Evolutionary conservation across 2,113 vertebrate genomes (phyloP).

Genomic region (Noturus placidus): DNA sequence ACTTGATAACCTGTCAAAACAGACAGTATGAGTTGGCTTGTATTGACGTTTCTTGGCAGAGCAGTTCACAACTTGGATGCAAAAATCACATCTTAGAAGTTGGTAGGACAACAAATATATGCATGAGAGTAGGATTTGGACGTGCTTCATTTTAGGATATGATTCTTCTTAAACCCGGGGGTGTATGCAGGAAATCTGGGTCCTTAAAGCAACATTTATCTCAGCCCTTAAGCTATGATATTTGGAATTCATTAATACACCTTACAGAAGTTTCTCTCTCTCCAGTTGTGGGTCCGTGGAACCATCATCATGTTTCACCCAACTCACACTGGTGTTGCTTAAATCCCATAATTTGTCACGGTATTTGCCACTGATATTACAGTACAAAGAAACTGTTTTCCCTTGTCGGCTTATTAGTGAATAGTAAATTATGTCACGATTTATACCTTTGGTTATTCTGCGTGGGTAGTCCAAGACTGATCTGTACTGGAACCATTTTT

Average conservation of each 20-base stretch:
- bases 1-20: background rate
- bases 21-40: background rate
- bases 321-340: background rate
- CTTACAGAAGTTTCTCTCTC: background rate
- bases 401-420: conserved; percentile 23
- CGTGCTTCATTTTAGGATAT: background rate
- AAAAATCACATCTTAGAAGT: background rate
- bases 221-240: background rate
- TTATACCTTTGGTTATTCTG: background rate
- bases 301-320: conserved; percentile 1
- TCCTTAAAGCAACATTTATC: background rate
- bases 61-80: background rate
- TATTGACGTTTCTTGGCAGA: conserved; percentile 9
- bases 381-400: background rate
- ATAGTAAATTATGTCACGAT: conserved; percentile 11
- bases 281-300: background rate
- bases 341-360: conserved; percentile 22
- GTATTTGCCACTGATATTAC: conserved; percentile 7
- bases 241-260: background rate
- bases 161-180: background rate
- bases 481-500: background rate
- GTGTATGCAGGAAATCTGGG: background rate
- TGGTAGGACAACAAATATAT: background rate
- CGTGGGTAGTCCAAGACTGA: background rate
- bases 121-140: background rate